Evolutionary conservation across 2,113 vertebrate species (phyloP).

Genomic region (Aviceda subcristata): DNA sequence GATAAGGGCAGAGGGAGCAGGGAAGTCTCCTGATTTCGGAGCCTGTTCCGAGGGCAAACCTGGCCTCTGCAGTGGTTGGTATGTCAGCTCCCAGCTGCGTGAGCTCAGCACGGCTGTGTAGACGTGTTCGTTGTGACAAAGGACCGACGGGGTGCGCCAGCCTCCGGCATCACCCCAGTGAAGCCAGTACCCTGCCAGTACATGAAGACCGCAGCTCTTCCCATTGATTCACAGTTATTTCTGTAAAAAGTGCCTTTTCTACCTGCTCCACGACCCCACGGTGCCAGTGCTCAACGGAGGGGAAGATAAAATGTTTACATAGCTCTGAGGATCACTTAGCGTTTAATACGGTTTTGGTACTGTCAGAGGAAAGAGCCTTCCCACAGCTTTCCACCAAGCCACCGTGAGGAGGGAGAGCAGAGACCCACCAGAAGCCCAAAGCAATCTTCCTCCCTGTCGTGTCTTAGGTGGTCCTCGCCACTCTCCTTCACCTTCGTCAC

Average conservation of each 20-base stretch:
- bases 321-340: background rate
- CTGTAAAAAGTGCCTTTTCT: background rate
- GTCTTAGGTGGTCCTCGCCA: background rate
- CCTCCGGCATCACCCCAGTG: background rate
- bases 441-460: background rate
- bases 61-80: background rate
- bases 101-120: background rate
- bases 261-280: background rate
- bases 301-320: background rate
- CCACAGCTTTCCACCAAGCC: background rate
- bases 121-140: fast-evolving
- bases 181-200: background rate
- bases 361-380: background rate
- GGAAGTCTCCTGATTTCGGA: background rate
- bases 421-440: background rate
- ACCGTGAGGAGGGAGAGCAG: background rate
- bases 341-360: background rate
- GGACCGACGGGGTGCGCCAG: background rate
- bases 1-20: background rate
- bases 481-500: background rate
- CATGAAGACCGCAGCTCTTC: background rate
- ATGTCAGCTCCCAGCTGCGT: background rate
- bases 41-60: background rate
- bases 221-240: background rate
- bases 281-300: background rate